Evolutionary conservation across 2,113 vertebrate species (phyloP).

Genomic region (Lucifuga dentata): DNA sequence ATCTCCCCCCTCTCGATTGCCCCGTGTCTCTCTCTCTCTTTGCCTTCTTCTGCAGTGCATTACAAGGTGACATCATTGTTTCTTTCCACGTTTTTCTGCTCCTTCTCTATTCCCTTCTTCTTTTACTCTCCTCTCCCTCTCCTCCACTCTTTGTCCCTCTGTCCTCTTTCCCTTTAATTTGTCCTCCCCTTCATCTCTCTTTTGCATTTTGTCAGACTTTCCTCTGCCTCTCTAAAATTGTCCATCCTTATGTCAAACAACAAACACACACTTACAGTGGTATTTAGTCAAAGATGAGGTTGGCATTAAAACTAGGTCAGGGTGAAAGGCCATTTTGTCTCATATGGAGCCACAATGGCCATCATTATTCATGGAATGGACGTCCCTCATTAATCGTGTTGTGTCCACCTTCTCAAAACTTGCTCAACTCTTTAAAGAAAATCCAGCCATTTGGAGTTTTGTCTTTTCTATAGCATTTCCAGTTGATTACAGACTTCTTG

Average conservation of each 20-base stretch:
- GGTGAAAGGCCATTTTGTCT: slow-evolving; percentile 39
- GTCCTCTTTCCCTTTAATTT: neutral
- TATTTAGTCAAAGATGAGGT: slow-evolving; percentile 8
- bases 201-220: neutral
- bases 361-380: too few species aligned
- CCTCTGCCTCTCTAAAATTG: neutral
- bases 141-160: neutral
- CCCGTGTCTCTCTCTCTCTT: slow-evolving; percentile 5
- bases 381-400: too few species aligned
- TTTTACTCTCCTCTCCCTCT: slow-evolving; percentile 10
- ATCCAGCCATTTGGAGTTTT: neutral
- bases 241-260: slow-evolving; percentile 29
- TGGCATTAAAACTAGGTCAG: slow-evolving; percentile 33
- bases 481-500: slow-evolving; percentile 1
- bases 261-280: neutral
- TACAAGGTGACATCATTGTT: slow-evolving; percentile 55
- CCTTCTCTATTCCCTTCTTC: slow-evolving; percentile 15
- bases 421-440: too few species aligned
- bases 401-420: too few species aligned
- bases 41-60: slow-evolving; percentile 38
- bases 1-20: slow-evolving; percentile 23
- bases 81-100: slow-evolving; percentile 23
- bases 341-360: neutral
- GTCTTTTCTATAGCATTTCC: slow-evolving; percentile 6
- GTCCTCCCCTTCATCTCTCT: slow-evolving; percentile 5